Percentiles rank a stretch among this genome's conserved stretches.
Conservation (phyloP, 2,888 invertebrate species). For the Mythimna loreyi region DNA sequence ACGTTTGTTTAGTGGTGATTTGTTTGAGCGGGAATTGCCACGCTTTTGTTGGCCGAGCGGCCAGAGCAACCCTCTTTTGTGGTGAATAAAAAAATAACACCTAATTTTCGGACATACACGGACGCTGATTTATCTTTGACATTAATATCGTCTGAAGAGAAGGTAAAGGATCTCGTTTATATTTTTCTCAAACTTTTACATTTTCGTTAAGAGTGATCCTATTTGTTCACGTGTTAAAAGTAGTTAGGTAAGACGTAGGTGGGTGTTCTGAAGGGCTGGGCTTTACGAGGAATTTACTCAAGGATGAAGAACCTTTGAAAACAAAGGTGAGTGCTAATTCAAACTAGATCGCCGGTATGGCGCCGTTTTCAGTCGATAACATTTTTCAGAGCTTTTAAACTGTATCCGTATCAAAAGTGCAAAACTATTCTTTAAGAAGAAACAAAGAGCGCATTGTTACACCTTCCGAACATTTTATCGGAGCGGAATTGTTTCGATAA, state of each 20-base stretch:
- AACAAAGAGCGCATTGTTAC: conserved; percentile 40
- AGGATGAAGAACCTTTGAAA: conserved; percentile 44
- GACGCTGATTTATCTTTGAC: conserved; percentile 72
- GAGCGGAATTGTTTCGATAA: conserved; percentile 15
- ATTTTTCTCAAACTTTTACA: conserved; percentile 59
- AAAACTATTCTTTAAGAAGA: conserved; percentile 36
- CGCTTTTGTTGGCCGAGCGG: conserved; percentile 76
- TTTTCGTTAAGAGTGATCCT: conserved; percentile 57
- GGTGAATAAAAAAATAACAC: conserved; percentile 73
- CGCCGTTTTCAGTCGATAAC: not conserved
- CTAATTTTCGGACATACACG: conserved; percentile 66
- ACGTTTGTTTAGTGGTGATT: conserved; percentile 89
- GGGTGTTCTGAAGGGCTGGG: conserved; percentile 27
- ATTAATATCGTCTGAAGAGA: conserved; percentile 68
- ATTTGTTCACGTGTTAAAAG: conserved; percentile 61
- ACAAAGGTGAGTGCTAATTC: conserved; percentile 49
- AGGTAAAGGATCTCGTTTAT: conserved; percentile 67
- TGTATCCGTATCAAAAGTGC: conserved; percentile 13
- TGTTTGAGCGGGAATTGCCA: conserved; percentile 85
- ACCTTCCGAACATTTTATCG: conserved; percentile 28
- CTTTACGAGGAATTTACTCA: conserved; percentile 44
- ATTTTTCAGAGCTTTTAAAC: conserved; percentile 19
- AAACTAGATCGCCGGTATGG: conserved; percentile 4
- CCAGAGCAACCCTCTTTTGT: conserved; percentile 71
- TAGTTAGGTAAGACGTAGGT: conserved; percentile 38